Percentiles rank a stretch among this genome's conserved stretches.
These are phyloP conservation scores for Amiota minor DNA, from an alignment of 2,888 invertebrate species.

Conservation along the genomic window DNA sequence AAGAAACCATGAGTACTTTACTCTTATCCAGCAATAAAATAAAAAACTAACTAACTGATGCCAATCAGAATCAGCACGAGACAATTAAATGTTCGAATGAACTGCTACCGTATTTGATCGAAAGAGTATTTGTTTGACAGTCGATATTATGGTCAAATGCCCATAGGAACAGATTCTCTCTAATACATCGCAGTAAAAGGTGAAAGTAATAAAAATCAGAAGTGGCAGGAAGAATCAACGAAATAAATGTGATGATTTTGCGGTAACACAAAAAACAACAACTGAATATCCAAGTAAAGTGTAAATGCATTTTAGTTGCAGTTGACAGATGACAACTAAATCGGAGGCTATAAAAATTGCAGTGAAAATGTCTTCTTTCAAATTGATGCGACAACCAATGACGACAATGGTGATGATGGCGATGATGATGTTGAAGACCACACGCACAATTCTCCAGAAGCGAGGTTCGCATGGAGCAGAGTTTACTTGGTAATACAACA, in stretches of 20 bases:
- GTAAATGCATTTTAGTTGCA: not conserved
- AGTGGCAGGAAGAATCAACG: slow-evolving; percentile 51
- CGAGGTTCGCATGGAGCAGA: slow-evolving; percentile 9
- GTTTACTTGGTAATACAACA: not conserved
- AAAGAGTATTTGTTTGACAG: not conserved
- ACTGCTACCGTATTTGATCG: slow-evolving; percentile 48
- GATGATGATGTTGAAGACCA: slow-evolving; percentile 39
- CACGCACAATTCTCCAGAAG: slow-evolving; percentile 63
- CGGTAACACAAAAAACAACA: slow-evolving; percentile 35
- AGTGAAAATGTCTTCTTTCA: slow-evolving; percentile 46
- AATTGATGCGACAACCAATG: slow-evolving; percentile 45
- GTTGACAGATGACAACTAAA: slow-evolving; percentile 27
- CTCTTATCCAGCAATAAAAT: not conserved
- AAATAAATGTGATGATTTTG: slow-evolving; percentile 53
- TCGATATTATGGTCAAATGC: not conserved
- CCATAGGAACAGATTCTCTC: slow-evolving; percentile 6
- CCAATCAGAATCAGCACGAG: not conserved
- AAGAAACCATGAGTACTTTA: not conserved
- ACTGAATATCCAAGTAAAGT: slow-evolving; percentile 4
- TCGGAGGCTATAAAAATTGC: slow-evolving; percentile 53
- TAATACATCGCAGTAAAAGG: slow-evolving; percentile 8
- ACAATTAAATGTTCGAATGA: slow-evolving; percentile 38
- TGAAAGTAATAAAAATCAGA: slow-evolving; percentile 46
- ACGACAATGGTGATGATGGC: not conserved
- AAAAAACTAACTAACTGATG: not conserved